A percentile compares a stretch with the other conserved stretches of the same genome.
Conservation (phyloP, 2,888 invertebrate genomes). For the Limnephilus auricula region DNA sequence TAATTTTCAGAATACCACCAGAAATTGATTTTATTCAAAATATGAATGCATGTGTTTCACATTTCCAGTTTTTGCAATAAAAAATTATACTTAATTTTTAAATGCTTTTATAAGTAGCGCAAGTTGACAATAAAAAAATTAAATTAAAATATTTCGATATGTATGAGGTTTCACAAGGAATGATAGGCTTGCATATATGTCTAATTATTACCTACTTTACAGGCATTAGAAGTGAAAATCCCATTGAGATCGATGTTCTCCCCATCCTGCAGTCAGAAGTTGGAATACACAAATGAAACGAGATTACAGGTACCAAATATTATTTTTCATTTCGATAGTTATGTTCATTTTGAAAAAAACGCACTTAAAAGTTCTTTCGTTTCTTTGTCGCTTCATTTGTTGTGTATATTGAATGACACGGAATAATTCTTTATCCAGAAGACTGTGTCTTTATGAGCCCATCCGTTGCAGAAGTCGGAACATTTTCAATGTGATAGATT, state of each 20-base stretch:
- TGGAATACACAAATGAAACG: background rate
- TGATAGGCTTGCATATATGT: background rate
- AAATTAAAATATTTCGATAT: background rate
- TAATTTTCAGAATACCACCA: background rate
- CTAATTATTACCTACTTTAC: background rate
- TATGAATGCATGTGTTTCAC: background rate
- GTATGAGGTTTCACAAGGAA: background rate
- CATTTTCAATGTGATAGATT: too few species aligned
- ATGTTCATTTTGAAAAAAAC: too few species aligned
- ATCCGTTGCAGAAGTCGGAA: too few species aligned
- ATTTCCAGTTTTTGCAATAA: background rate
- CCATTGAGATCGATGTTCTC: slow-evolving; percentile 48
- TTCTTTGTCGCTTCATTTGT: too few species aligned
- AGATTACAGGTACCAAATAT: background rate
- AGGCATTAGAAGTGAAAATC: slow-evolving; percentile 42
- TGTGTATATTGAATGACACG: too few species aligned
- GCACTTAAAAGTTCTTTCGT: too few species aligned
- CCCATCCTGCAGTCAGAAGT: slow-evolving; percentile 36
- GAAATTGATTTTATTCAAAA: background rate
- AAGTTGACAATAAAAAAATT: background rate
- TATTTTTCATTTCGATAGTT: background rate
- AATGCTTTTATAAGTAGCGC: background rate
- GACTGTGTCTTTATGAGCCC: too few species aligned
- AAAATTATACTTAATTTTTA: background rate
- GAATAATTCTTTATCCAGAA: too few species aligned